Percentiles rank a stretch among this genome's conserved stretches.
These are phyloP conservation scores for Apistogramma diplotaenia DNA, from an alignment of 2,113 vertebrate species.

Conservation along the genomic window DNA sequence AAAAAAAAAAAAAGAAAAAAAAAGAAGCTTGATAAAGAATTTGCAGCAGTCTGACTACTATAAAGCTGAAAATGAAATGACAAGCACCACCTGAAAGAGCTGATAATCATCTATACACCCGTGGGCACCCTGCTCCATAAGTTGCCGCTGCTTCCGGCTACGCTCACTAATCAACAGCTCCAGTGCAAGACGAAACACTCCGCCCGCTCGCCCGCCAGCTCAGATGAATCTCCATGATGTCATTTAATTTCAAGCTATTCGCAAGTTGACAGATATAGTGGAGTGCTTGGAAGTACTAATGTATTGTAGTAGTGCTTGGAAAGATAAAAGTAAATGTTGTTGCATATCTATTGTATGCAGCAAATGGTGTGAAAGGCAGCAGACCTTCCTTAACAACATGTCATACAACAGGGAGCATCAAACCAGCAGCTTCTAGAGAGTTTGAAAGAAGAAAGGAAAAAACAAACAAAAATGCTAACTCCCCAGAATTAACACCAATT, in stretches of 20 bases:
- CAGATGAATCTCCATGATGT: not conserved
- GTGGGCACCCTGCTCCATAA: not conserved
- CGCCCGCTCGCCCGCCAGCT: not conserved
- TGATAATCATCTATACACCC: not conserved
- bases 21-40: slow-evolving; percentile 31
- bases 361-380: not conserved
- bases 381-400: not conserved
- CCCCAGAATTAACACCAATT: not conserved
- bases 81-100: not conserved
- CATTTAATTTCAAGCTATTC: not conserved
- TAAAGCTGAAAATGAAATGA: not conserved
- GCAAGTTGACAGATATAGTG: not conserved
- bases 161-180: not conserved
- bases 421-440: not conserved
- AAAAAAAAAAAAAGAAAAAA: too few species aligned
- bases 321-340: not conserved
- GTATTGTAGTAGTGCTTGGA: not conserved
- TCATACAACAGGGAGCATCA: not conserved
- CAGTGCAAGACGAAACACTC: not conserved
- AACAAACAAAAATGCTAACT: not conserved
- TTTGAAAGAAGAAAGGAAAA: not conserved
- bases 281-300: too few species aligned
- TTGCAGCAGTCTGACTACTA: not conserved
- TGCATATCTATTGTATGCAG: not conserved
- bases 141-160: not conserved